Percentiles rank a stretch among this genome's conserved stretches.
phyloP scores from a whole-genome alignment of 2,113 vertebrate genomes.

The Ophthalmolycus amberensis region DNA sequence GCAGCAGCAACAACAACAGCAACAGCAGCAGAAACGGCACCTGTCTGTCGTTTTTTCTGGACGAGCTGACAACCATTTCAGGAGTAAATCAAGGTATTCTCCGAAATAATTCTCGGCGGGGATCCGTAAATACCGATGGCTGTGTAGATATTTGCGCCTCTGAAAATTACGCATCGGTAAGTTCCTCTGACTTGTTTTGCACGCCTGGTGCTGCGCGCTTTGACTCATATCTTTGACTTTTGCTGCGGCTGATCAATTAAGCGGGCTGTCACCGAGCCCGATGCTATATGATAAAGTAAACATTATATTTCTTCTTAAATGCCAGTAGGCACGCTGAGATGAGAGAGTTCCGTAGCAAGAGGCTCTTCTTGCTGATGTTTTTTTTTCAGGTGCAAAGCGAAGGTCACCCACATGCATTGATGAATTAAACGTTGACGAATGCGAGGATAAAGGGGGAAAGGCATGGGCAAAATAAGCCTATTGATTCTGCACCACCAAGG shows the following conservation, averaged over 20 bases:
- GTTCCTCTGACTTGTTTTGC: constrained; percentile 64
- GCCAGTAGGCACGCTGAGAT: background rate
- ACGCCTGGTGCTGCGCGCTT: constrained; percentile 35
- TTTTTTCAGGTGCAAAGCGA: constrained; percentile 50
- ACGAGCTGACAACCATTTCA: constrained; percentile 6
- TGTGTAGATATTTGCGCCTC: constrained; percentile 36
- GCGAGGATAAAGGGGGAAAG: background rate
- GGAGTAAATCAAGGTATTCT: constrained; percentile 16
- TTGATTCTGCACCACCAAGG: constrained; percentile 27
- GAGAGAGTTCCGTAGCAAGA: background rate
- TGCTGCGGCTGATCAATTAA: constrained; percentile 27
- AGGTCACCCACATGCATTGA: constrained; percentile 65
- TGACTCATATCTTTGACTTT: constrained; percentile 11
- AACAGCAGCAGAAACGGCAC: constrained; percentile 38
- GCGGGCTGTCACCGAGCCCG: background rate
- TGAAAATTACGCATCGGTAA: constrained; percentile 72
- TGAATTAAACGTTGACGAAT: constrained; percentile 32
- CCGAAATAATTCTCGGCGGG: background rate
- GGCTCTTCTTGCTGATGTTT: constrained; percentile 21
- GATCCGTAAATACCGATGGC: constrained; percentile 42
- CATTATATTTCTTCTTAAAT: background rate
- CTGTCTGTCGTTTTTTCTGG: constrained; percentile 35
- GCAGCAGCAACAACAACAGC: constrained; percentile 52
- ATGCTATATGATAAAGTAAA: background rate
- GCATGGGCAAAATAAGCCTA: background rate